Conservation (phyloP, 2,888 invertebrate species). For the Metalampra italica region DNA sequence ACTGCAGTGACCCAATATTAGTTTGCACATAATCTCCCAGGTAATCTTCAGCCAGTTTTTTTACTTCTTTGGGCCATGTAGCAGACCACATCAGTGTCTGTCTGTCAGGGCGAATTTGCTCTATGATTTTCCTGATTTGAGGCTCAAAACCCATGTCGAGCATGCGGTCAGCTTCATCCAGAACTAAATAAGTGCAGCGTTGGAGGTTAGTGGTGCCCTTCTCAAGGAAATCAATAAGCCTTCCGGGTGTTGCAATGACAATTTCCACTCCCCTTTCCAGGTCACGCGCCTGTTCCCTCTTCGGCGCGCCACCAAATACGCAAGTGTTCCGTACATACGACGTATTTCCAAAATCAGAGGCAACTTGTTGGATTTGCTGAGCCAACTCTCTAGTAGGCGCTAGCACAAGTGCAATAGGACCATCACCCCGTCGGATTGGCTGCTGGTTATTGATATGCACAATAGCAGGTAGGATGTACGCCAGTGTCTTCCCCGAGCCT, state of each 20-base stretch:
- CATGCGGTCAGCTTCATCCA: constrained; percentile 97
- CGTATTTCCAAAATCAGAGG: constrained; percentile 87
- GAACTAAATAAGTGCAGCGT: constrained; percentile 89
- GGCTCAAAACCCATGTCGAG: constrained; percentile 99
- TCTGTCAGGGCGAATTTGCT: constrained; percentile 95
- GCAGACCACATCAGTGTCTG: constrained; percentile 99
- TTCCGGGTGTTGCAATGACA: constrained; percentile 93
- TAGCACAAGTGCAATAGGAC: constrained; percentile 89
- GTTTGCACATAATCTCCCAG: constrained; percentile 93
- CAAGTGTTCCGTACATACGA: constrained; percentile 90
- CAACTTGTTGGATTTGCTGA: constrained; percentile 90
- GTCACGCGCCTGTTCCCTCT: constrained; percentile 84
- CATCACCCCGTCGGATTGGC: constrained; percentile 86
- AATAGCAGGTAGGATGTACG: constrained; percentile 89
- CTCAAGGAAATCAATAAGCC: constrained; percentile 91
- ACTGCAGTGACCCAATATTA: constrained; percentile 92
- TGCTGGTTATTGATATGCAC: constrained; percentile 92
- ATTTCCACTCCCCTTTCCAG: constrained; percentile 90
- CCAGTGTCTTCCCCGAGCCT: constrained; percentile 89
- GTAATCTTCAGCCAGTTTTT: constrained; percentile 94
- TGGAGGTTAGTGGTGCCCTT: constrained; percentile 85
- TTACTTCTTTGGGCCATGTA: constrained; percentile 99
- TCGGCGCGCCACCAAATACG: constrained; percentile 95
- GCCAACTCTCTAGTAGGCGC: constrained; percentile 89
- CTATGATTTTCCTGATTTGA: constrained; percentile 95